A percentile compares a stretch with the other conserved stretches of the same genome.
These are phyloP conservation scores for Apamea anceps DNA, from an alignment of 2,888 invertebrate genomes.

Conservation along the genomic window DNA sequence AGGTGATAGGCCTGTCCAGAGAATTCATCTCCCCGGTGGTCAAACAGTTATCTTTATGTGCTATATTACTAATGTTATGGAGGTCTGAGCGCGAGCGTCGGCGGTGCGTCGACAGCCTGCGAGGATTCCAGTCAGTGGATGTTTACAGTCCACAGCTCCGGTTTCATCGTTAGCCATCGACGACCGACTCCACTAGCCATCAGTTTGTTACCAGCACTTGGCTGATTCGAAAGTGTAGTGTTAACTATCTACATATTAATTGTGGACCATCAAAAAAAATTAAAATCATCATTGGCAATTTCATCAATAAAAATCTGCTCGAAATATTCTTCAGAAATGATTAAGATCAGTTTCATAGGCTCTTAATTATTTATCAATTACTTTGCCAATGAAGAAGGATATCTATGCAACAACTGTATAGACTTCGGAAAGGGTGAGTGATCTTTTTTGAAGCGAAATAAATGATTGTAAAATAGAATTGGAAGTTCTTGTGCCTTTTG, in stretches of 20 bases:
- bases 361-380: constrained; percentile 9
- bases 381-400: constrained; percentile 25
- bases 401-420: constrained; percentile 23
- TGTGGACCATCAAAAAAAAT: constrained; percentile 38
- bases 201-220: constrained; percentile 84
- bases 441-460: constrained; percentile 16
- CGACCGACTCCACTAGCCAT: constrained; percentile 73
- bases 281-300: constrained; percentile 43
- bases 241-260: constrained; percentile 66
- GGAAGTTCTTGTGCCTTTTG: constrained; percentile 22
- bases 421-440: constrained; percentile 54
- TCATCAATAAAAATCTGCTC: constrained; percentile 11
- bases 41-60: constrained; percentile 70
- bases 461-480: constrained; percentile 19
- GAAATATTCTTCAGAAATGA: constrained; percentile 22
- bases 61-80: constrained; percentile 64
- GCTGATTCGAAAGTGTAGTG: constrained; percentile 78
- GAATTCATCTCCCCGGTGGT: constrained; percentile 54
- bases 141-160: constrained; percentile 86
- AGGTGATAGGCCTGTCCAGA: constrained; percentile 53
- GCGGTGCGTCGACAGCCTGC: constrained; percentile 67
- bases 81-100: constrained; percentile 65
- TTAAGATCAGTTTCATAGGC: background rate
- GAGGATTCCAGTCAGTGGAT: constrained; percentile 87
- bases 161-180: constrained; percentile 84